phyloP scores from a whole-genome alignment of 2,888 invertebrate genomes.

The Melipona beecheii region DNA sequence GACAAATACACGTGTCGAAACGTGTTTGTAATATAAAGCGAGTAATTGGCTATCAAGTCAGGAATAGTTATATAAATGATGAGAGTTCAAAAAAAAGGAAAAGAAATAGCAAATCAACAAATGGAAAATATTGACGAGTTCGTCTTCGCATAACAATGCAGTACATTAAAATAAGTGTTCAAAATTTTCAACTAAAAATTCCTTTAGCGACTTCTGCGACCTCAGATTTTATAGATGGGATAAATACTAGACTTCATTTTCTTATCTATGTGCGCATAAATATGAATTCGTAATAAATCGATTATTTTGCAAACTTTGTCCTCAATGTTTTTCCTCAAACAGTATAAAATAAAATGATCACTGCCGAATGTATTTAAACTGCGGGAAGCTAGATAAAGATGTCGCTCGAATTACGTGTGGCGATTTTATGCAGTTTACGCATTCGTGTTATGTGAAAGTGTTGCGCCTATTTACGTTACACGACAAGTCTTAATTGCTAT shows the following conservation, averaged over 20 bases:
- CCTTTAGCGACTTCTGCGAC: too few relatives aligned
- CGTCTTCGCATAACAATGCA: too few relatives aligned
- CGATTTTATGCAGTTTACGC: conserved; percentile 17
- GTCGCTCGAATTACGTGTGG: background rate
- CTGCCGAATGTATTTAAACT: background rate
- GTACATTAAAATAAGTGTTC: background rate
- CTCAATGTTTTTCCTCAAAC: too few relatives aligned
- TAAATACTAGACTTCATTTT: too few relatives aligned
- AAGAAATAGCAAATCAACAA: background rate
- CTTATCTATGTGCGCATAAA: too few relatives aligned
- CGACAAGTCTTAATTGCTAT: conserved; percentile 20
- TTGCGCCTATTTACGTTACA: conserved; percentile 9
- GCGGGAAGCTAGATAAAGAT: background rate
- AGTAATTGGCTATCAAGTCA: background rate
- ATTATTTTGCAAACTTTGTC: background rate
- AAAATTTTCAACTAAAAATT: too few relatives aligned
- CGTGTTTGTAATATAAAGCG: conserved; percentile 9
- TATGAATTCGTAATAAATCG: too few relatives aligned
- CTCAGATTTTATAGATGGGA: too few relatives aligned
- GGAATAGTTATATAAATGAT: background rate
- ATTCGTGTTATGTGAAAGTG: conserved; percentile 45
- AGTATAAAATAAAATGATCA: background rate
- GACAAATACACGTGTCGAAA: background rate
- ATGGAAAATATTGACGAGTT: background rate
- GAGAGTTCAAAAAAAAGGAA: too few relatives aligned